These are phyloP conservation scores for Acanthopagrus latus DNA, from an alignment of 2,797 vertebrate genomes.

Conservation along the genomic window DNA sequence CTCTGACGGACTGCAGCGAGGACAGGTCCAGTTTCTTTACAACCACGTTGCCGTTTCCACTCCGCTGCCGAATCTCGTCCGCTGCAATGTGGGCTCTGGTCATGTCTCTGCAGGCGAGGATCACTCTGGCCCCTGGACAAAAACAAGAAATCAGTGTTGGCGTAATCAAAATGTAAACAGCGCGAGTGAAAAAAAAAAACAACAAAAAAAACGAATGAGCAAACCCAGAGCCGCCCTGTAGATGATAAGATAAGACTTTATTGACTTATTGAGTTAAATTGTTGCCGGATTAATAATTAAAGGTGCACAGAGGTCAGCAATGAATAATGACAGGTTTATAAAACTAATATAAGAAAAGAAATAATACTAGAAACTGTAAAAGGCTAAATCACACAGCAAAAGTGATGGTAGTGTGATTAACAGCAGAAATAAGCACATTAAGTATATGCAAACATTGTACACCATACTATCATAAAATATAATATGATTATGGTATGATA, in stretches of 20 bases:
- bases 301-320: neutral
- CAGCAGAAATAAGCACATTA: too few species aligned
- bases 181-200: neutral
- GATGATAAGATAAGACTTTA: neutral
- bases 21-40: constrained; percentile 81
- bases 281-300: neutral
- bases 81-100: constrained; percentile 73
- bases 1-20: constrained; percentile 81
- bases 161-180: neutral
- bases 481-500: too few species aligned
- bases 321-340: neutral
- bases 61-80: constrained; percentile 79
- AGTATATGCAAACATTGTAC: too few species aligned
- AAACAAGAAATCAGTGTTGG: neutral
- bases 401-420: too few species aligned
- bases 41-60: constrained; percentile 81
- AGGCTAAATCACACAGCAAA: neutral
- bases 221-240: neutral
- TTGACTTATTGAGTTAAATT: neutral
- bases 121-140: constrained; percentile 81
- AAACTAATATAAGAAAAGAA: neutral
- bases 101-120: constrained; percentile 84
- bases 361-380: neutral
- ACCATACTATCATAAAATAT: too few species aligned
- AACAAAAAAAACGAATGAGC: too few species aligned